Evolutionary conservation across 1,140 invertebrate genomes (phyloP), one percentile per base, ranked within the genome.

Genomic region (Gonioctena quinquepunctata): DNA sequence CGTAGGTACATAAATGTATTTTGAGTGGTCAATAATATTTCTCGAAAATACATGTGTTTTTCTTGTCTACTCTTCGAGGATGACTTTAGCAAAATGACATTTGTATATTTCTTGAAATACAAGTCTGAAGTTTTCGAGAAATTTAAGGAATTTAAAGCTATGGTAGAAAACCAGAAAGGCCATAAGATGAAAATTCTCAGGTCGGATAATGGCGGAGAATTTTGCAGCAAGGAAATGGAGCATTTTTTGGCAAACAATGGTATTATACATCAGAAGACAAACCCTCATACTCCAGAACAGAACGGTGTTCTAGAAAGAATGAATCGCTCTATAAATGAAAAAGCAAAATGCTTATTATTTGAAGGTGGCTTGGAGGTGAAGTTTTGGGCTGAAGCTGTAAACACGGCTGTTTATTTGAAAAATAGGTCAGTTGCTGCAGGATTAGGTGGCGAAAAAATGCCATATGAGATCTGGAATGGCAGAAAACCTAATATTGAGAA

Each of bases 401-500:
- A 11, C 68, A 59, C 25, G 68, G 71, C 52, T 11, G 62, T 22
- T 13, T 22, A 42, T 60, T 25, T 66, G 5, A 68, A 18, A 11
- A 27, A 66, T 49, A 68, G 25, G n/a, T 33, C 28, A 11, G 28
- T 33, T 33, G n/a, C 28, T 33, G 28, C 28, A 11, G 28, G 28
- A 33, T 13, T 33, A 33, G n/a, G n/a, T 33, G 27, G 57, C 0
- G 28, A 33, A 11, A 22, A 57, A 28, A 57, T 16, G 18, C 16
- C 16, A 54, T 21, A n/a, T 11, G 69, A 62, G 54, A 23, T 68
- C 7, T 78, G 82, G 72, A 72, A 75, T 76, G 25, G 79, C 68
- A 73, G 69, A 69, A 85, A 83, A 81, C 83, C 84, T 72, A 79
- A 85, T 76, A 76, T 87, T 6, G 56, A n/a, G 7, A 68, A 84